Percentiles rank a stretch among this genome's conserved stretches.
Evolutionary conservation across 2,888 invertebrate species (phyloP).

Genomic region (Danaus chrysippus): DNA sequence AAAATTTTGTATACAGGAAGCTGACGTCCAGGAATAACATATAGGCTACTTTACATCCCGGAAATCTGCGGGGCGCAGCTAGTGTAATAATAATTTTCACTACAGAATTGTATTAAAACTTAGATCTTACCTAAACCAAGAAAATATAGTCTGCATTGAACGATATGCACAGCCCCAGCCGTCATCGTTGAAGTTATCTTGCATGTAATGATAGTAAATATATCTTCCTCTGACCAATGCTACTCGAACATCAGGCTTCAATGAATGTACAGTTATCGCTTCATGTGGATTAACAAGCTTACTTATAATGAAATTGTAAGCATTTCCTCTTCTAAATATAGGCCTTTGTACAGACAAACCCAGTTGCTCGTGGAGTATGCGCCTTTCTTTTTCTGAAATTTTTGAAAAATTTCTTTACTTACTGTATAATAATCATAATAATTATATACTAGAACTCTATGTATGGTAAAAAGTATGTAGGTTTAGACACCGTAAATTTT

Average conservation of each 20-base stretch:
- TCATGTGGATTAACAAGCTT: constrained; percentile 88
- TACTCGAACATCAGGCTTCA: constrained; percentile 46
- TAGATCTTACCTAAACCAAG: constrained; percentile 89
- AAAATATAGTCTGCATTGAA: constrained; percentile 96
- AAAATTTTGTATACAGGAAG: too few relatives aligned
- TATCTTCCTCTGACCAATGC: constrained; percentile 90
- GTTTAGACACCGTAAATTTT: too few relatives aligned
- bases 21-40: too few relatives aligned
- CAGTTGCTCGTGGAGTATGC: constrained; percentile 84
- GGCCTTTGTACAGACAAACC: constrained; percentile 84
- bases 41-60: too few relatives aligned
- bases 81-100: too few relatives aligned
- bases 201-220: constrained; percentile 97
- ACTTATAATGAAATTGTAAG: constrained; percentile 75
- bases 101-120: not conserved
- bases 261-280: constrained; percentile 66
- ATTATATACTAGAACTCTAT: too few relatives aligned
- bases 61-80: too few relatives aligned
- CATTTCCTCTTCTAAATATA: constrained; percentile 86
- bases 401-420: too few relatives aligned
- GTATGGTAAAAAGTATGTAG: too few relatives aligned
- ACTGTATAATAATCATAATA: too few relatives aligned
- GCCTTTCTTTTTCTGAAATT: constrained; percentile 80
- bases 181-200: constrained; percentile 94
- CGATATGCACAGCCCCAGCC: constrained; percentile 99